Base-by-base conservation (phyloP, 2,888 invertebrate genomes). In the Eilema depressum region DNA sequence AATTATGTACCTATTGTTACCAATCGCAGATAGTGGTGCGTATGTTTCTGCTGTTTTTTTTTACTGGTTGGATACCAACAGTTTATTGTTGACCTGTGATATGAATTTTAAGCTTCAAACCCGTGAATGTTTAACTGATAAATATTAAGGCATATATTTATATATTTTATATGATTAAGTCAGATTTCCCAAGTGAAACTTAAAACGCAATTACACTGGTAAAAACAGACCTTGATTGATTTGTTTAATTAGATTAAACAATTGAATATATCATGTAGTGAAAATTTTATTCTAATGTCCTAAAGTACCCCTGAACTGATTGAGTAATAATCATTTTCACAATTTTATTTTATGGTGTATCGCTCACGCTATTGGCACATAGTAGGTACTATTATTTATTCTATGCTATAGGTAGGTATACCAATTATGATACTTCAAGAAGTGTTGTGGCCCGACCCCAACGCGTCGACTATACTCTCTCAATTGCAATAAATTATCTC, bases 401-500 rank as follows among this genome's bases (percentile, higher is more conserved):
- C n/a, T n/a, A n/a, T n/a, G n/a, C n/a, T n/a, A n/a, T n/a, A n/a
- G n/a, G n/a, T n/a, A n/a, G n/a, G n/a, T 53, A 53, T 37, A 37
- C 33, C 33, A 20, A 47, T 53, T 10, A n/a, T 53, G 10, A 20
- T n/a, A 53, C 10, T n/a, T 53, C 53, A 3, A n/a, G 90, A 91
- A 89, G 89, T 91, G 90, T 91, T 88, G 86, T 76, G 82, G 84
- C 85, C 78, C 86, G 85, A 89, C 90, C 89, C 86, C 88, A 87
- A 88, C 88, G 89, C 89, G 90, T 88, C 87, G 88, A 87, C 89
- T 89, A 88, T 91, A 92, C 62, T 25, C 20, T 93, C 93, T 93
- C 92, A 91, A 92, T 93, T 90, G 92, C 90, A 90, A 93, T 93
- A 93, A 92, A 93, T 93, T 90, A 92, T 90, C 86, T 89, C 88